A percentile compares a stretch with the other conserved stretches of the same genome.
These are phyloP conservation scores for Novumbra hubbsi DNA, from an alignment of 2,797 vertebrate species.

Conservation along the genomic window DNA sequence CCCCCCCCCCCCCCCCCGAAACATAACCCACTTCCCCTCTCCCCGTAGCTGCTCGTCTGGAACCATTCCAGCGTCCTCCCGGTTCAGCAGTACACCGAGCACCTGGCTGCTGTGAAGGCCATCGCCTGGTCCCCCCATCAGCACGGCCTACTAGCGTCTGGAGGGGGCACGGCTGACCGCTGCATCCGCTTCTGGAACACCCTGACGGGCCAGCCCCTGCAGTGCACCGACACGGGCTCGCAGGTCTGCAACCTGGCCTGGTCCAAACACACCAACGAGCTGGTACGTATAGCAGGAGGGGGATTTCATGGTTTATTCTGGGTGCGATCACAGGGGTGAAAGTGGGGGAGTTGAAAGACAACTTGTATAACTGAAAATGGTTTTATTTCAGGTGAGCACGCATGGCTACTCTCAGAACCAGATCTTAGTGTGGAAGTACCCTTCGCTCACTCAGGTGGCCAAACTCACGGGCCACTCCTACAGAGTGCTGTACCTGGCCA, in stretches of 20 bases:
- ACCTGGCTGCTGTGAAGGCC: constrained; percentile 95
- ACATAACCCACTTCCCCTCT: neutral
- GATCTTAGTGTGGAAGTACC: constrained; percentile 99
- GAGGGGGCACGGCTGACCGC: constrained; percentile 93
- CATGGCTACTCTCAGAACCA: constrained; percentile 99
- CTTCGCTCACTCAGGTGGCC: constrained; percentile 95
- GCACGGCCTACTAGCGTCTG: constrained; percentile 92
- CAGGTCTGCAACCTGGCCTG: constrained; percentile 99
- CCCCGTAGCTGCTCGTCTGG: constrained; percentile 89
- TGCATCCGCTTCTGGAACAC: constrained; percentile 99
- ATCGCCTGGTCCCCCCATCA: constrained; percentile 99
- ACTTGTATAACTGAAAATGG: neutral
- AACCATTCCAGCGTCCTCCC: constrained; percentile 95
- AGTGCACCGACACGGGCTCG: constrained; percentile 95
- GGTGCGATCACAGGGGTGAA: neutral
- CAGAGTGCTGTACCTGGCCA: constrained; percentile 95
- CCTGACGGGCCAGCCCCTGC: constrained; percentile 91
- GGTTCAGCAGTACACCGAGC: constrained; percentile 96
- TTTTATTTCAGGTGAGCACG: constrained; percentile 87
- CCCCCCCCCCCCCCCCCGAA: neutral
- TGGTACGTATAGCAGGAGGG: constrained; percentile 75
- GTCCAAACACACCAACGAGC: constrained; percentile 97
- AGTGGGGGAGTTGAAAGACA: no score
- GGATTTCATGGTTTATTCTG: neutral
- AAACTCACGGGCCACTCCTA: constrained; percentile 98